Evolutionary conservation across 2,888 invertebrate genomes (phyloP), one percentile per base, ranked within the genome.

Genomic region (Rambutsinella grinnellia): DNA sequence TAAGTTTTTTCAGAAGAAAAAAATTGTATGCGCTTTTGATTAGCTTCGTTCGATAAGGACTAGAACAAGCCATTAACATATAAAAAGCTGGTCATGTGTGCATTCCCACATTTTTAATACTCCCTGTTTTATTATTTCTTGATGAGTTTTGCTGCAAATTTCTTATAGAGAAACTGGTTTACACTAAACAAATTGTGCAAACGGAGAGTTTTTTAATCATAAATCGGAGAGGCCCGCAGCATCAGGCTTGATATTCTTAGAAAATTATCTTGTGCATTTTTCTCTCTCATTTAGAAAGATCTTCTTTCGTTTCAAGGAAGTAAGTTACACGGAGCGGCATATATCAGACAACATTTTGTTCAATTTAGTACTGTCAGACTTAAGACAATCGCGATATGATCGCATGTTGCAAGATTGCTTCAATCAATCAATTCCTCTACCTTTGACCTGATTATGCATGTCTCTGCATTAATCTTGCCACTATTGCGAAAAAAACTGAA

Each of bases 61-160:
- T 8, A 13, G 54, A 69, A 69, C 69, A 69, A 61, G 69, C 46
- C 69, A 69, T 69, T 61, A 69, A 36, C 53, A 61, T 61, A 61
- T 60, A 36, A 47, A 58, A 21, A 23, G 67, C 24, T 67, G 47
- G 47, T 67, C 66, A 46, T 54, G 44, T 24, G 51, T 44, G 36
- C 36, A 36, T 36, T 36, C 36, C 36, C 36, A 36, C 36, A 36
- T 36, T 36, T 36, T 36, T 36, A 36, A 36, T 8, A 36, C 36
- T 36, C 36, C 13, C 36, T 36, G 6, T 36, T 36, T 36, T 13
- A 13, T 36, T 36, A 5, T 36, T 5, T 36, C 13, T 36, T 36
- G 36, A 36, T 36, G 36, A 36, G 36, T 13, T 36, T 36, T 36
- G 13, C 36, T 36, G 36, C 36, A 36, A 36, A 36, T 8, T 36